Base-by-base conservation (phyloP, 35 echinoderm and acorn worm species). In the Holothuria glaberrima region DNA sequence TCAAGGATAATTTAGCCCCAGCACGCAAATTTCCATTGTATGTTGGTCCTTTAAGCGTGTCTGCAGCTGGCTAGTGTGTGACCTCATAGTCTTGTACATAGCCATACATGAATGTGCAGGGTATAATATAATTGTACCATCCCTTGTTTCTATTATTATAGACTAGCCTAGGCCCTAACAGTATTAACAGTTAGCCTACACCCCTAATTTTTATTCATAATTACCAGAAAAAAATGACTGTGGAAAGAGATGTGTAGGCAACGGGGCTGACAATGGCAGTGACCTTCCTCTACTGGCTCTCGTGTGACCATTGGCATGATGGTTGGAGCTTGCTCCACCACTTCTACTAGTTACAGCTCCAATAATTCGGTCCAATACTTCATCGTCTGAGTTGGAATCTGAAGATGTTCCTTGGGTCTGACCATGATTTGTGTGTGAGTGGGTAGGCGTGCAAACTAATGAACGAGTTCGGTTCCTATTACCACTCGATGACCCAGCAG, bases 351-450 rank as follows among this genome's bases (percentile, higher is more conserved):
- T 24, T 17, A 71, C 66, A 87, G 85, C 85, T 62, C 85, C 85
- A 87, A 87, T 69, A 87, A 87, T 87, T 69, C 85, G 61, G 33
- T 87, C 85, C 85, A 87, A 70, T 46, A 87, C 66, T 41, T 87
- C 85, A 69, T 87, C 85, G 20, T 87, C 85, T 87, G 85, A 87
- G 54, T 87, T 87, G 36, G 85, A 87, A 26, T 67, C 66, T 27
- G 85, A 87, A 52, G 85, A 87, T 66, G 83, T 60, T n/a, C 79
- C 79, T 82, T 82, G 79, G 21, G 59, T 63, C 36, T 84, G 80
- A 22, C 80, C 80, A 61, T 84, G 52, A 63, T 83, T 83, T 83
- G 80, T 57, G n/a, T 84, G 80, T 59, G 80, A 61, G 85, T 87
- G 85, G 31, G 61, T 87, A 35, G 85, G 85, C 50, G 85, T 87